Base-by-base conservation (phyloP, 30 jellyfish, hydroid and myxozoan species). In the Hydractinia echinata region DNA sequence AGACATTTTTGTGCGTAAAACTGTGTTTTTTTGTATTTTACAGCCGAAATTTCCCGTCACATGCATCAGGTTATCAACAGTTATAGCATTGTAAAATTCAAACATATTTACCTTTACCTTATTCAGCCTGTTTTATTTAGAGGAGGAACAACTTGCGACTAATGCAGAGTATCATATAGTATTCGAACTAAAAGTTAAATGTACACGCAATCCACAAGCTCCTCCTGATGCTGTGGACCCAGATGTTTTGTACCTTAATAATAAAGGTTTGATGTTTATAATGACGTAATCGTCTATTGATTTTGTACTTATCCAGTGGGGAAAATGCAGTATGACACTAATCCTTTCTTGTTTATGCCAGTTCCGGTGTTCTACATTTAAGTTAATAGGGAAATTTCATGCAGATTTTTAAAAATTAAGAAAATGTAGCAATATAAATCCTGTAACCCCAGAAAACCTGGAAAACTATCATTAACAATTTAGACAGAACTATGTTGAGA, bases 191-290 rank as follows among this genome's bases (percentile, higher is more conserved):
- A 93, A 93, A 84, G 91, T 93, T 19, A 93, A 87, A 73, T 93
- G 99, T 70, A 87, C 96, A 14, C 76, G 74, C 53, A 93, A 93
- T 84, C 99, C 99, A 9, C 84, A 93, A 82, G 99, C 99, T 9
- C 91, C 96, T 48, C 82, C 76, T 56, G 95, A 87, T 66, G 72
- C 96, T 51, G 85, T 84, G 10, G 96, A 93, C 76, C 96, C 96
- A 16, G 99, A 93, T 77, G 95, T 83, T 50, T 71, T 93, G 55
- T 93, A 93, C 88, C 91, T 93, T 39, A 87, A 93, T 67, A 83
- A 87, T 19, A 93, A 93, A 84, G 99, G 99, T 87, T 48, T 7
- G 74, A 6, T n/a, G 19, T 6, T 7, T 30, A 30, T 30, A 30
- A 30, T 30, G 44, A 30, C 44, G 44, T 30, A 30, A 58, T 58